Conservation (phyloP, 2,888 invertebrate genomes). For the Cephus sareptanus region DNA sequence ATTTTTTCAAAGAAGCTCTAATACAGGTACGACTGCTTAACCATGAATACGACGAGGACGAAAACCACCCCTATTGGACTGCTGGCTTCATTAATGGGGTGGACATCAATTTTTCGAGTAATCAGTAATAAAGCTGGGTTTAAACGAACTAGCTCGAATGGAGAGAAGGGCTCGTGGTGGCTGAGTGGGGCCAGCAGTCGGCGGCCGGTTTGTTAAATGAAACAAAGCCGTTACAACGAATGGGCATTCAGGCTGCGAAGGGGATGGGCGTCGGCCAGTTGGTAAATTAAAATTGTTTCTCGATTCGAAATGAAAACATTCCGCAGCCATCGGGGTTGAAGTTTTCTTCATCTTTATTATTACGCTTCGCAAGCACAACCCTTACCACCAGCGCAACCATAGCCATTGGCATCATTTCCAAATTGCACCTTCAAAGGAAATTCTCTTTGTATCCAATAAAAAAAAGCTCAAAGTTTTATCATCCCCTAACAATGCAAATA, state of each 20-base stretch:
- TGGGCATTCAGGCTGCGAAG: conserved; percentile 44
- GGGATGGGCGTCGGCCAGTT: conserved; percentile 29
- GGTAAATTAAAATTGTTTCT: conserved; percentile 58
- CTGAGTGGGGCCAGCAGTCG: conserved; percentile 32
- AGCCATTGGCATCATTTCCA: neutral
- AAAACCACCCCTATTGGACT: neutral
- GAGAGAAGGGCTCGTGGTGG: conserved; percentile 9
- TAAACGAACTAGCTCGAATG: conserved; percentile 45
- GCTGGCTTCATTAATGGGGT: conserved; percentile 52
- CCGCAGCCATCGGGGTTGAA: conserved; percentile 24
- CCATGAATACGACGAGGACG: neutral
- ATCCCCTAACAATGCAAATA: neutral
- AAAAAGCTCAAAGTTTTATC: neutral
- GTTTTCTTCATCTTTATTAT: conserved; percentile 9
- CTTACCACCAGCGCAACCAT: neutral
- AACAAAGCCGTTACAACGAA: conserved; percentile 61
- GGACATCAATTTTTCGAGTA: conserved; percentile 59
- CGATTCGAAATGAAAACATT: conserved; percentile 52
- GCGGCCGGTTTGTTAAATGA: conserved; percentile 57
- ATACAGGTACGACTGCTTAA: neutral
- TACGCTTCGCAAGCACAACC: neutral
- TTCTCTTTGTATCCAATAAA: neutral
- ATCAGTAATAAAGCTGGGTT: conserved; percentile 60
- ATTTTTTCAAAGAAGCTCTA: neutral
- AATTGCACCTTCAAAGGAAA: neutral